These are phyloP conservation scores for Xestia c-nigrum DNA, from an alignment of 2,888 invertebrate species.

Conservation along the genomic window DNA sequence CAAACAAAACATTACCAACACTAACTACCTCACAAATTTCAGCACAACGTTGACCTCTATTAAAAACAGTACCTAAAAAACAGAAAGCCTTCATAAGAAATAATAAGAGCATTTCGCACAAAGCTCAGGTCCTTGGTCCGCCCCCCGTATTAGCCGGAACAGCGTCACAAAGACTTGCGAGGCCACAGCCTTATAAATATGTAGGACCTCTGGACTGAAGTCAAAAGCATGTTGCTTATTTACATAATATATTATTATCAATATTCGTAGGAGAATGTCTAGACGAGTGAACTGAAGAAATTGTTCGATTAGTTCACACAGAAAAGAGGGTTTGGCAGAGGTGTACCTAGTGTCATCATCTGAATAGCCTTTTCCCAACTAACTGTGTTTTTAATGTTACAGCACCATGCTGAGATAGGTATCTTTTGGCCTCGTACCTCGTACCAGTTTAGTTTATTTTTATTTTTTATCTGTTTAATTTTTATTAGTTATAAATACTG, in stretches of 20 bases:
- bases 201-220: conserved; percentile 53
- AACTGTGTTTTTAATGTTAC: no score
- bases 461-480: no score
- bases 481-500: no score
- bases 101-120: conserved; percentile 48
- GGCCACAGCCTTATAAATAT: conserved; percentile 63
- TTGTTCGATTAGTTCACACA: conserved; percentile 28
- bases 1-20: neutral
- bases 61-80: conserved; percentile 14
- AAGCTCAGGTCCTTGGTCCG: conserved; percentile 36
- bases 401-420: no score
- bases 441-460: no score
- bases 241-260: conserved; percentile 64
- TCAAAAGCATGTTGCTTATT: conserved; percentile 60
- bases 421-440: no score
- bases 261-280: conserved; percentile 42
- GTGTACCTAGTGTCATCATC: neutral
- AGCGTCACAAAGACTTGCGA: conserved; percentile 53
- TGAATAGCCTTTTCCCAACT: no score
- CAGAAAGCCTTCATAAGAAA: conserved; percentile 30
- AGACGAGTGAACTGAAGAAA: conserved; percentile 26
- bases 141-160: conserved; percentile 41
- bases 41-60: neutral
- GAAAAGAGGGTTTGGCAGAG: neutral
- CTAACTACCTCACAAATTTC: neutral